Base-by-base conservation (phyloP, 1,140 invertebrate genomes). In the Melitaea cinxia region DNA sequence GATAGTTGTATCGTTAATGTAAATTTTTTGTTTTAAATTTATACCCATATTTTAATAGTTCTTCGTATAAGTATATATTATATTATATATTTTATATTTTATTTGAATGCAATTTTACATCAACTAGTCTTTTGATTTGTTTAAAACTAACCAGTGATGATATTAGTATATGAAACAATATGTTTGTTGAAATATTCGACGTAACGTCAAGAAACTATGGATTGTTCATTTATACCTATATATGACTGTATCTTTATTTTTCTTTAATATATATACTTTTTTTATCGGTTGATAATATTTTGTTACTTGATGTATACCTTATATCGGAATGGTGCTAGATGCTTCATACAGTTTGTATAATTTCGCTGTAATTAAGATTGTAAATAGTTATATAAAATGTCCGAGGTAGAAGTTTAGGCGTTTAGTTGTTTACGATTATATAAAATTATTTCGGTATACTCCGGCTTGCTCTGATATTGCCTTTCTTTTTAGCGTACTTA, bases 241-340 rank as follows among this genome's bases (percentile, higher is more conserved):
- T n/a, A n/a, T n/a, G n/a, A n/a, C n/a, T 88, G 74, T 85, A 82
- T 80, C 70, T 78, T 75, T 68, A 74, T 73, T 58, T 70, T 77
- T 78, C 74, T 78, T 78, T 72, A 75, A 66, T 83, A 75, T 78
- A 74, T 33, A 33, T n/a, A n/a, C n/a, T n/a, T 33, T 77, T 82
- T 78, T 80, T 82, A 73, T 86, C 85, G 83, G 73, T 86, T 85
- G 76, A 84, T 86, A 86, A 86, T 88, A 78, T 88, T 83, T 85
- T 87, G 81, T 87, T 86, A 68, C 67, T 80, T 77, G 69, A 78
- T 81, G 77, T 83, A 83, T 88, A 84, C 77, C 66, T 83, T 86
- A 80, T 82, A 82, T 82, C 70, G 70, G 78, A 90, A 89, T 90
- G 88, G 88, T 90, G 88, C 88, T 90, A 90, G 85, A 84, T 72